Evolutionary conservation across 2,113 vertebrate species (phyloP).

Genomic region (Merops nubicus): DNA sequence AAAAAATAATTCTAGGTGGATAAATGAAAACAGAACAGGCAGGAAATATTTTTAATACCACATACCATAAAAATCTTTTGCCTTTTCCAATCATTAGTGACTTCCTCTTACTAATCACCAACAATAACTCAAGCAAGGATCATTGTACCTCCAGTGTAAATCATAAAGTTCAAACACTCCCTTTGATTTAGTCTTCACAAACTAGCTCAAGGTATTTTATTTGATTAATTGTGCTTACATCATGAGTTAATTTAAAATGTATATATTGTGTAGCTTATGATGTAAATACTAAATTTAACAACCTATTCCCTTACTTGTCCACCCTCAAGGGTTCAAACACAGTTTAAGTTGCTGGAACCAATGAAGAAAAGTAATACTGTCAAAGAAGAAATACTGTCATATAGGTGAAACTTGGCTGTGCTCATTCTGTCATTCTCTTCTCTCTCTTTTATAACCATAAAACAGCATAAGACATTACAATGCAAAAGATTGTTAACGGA

Average conservation of each 20-base stretch:
- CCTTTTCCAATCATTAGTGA: neutral
- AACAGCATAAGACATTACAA: neutral
- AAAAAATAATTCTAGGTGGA: neutral
- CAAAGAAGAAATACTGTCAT: neutral
- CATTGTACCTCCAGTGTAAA: neutral
- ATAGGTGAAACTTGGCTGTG: neutral
- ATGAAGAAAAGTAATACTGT: neutral
- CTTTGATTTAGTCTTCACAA: neutral
- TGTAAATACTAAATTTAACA: neutral
- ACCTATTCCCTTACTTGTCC: neutral
- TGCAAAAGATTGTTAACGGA: neutral
- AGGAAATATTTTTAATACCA: neutral
- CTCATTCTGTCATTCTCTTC: constrained; percentile 19
- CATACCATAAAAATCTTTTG: neutral
- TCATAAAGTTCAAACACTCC: neutral
- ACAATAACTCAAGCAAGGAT: neutral
- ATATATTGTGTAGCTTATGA: neutral
- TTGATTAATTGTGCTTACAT: neutral
- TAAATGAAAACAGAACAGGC: neutral
- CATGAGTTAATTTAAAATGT: neutral
- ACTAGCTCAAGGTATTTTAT: neutral
- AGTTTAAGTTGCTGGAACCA: constrained; percentile 7
- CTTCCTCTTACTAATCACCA: neutral
- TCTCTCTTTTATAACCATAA: neutral
- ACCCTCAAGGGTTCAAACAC: neutral